phyloP scores from a whole-genome alignment of 2,888 invertebrate genomes.

The Cephus pygmeus region DNA sequence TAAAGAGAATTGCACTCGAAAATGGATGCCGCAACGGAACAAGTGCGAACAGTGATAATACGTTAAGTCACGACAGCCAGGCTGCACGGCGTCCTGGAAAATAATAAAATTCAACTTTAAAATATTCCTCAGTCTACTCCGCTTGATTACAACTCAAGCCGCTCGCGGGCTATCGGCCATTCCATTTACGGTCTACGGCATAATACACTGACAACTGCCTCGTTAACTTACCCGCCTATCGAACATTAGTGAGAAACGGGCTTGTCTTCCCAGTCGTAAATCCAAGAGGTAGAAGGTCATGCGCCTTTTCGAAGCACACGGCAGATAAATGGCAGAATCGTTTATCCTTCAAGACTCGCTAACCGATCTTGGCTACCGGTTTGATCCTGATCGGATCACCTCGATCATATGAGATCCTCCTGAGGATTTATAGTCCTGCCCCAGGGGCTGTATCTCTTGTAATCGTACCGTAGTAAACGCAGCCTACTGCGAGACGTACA shows the following conservation, averaged over 20 bases:
- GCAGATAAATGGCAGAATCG: background rate
- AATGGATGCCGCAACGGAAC: background rate
- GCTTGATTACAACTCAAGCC: conserved; percentile 47
- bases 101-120: conserved; percentile 40
- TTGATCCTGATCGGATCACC: background rate
- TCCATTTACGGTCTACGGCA: conserved; percentile 1
- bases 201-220: conserved; percentile 1
- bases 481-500: background rate
- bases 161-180: conserved; percentile 5
- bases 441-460: background rate
- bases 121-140: conserved; percentile 56
- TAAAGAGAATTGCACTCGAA: background rate
- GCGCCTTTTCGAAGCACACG: background rate
- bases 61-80: background rate
- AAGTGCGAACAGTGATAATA: background rate
- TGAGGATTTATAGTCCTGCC: background rate
- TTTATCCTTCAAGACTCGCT: background rate
- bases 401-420: background rate
- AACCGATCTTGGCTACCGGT: background rate
- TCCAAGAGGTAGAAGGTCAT: background rate
- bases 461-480: background rate
- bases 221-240: conserved; percentile 3
- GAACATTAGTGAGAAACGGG: background rate
- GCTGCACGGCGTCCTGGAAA: background rate
- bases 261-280: background rate